Conservation (phyloP, 2,113 vertebrate genomes). For the Dissostichus mawsoni region DNA sequence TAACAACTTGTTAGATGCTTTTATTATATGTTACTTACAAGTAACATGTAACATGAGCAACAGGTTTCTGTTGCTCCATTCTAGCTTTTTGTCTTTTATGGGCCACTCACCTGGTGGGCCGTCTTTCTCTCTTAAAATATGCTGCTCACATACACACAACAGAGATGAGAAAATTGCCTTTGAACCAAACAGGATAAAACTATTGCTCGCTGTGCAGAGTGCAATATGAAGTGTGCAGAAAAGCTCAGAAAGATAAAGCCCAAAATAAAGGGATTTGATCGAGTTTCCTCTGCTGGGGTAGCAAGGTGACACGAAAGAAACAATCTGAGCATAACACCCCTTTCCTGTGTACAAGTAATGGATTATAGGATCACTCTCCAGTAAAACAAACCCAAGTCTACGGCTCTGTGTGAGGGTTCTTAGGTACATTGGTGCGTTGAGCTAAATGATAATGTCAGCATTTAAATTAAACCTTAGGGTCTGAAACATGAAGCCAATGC, state of each 20-base stretch:
- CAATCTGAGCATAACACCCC: slow-evolving; percentile 4
- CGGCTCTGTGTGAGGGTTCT: not conserved
- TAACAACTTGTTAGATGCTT: too few species aligned
- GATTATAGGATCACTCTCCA: slow-evolving; percentile 8
- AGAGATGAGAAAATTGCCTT: slow-evolving; percentile 45
- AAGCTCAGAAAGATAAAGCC: slow-evolving; percentile 8
- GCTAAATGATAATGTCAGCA: not conserved
- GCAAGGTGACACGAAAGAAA: slow-evolving; percentile 10
- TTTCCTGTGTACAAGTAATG: not conserved
- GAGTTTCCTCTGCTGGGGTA: slow-evolving; percentile 24
- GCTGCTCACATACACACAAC: slow-evolving; percentile 16
- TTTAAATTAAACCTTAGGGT: too few species aligned
- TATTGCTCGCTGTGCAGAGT: slow-evolving; percentile 13
- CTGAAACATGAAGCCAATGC: too few species aligned
- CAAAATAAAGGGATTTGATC: slow-evolving; percentile 34
- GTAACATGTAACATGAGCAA: too few species aligned
- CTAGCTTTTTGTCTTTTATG: not conserved
- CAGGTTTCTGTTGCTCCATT: not conserved
- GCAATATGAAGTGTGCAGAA: slow-evolving; percentile 38
- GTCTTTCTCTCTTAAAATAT: slow-evolving; percentile 9
- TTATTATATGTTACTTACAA: too few species aligned
- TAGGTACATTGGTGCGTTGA: not conserved
- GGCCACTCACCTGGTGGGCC: not conserved
- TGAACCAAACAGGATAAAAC: slow-evolving; percentile 15
- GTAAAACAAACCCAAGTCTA: not conserved